phyloP scores from a whole-genome alignment of 2,888 invertebrate species.

The Flexamia atlantica region DNA sequence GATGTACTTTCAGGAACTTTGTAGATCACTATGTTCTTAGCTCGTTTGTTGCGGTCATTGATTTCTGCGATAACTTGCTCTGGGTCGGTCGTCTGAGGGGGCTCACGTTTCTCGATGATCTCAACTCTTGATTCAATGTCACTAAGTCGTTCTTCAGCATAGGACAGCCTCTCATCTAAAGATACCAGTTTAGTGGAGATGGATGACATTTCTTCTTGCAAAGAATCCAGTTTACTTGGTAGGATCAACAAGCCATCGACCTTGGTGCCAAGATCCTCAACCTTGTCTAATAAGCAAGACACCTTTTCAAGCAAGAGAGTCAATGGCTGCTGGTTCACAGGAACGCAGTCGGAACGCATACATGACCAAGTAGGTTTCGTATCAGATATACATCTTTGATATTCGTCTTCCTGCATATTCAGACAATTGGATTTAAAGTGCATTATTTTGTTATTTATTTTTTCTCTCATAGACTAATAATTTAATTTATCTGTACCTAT shows the following conservation, averaged over 20 bases:
- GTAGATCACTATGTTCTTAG: background rate
- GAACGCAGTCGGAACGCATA: background rate
- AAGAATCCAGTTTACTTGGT: background rate
- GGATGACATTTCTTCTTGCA: background rate
- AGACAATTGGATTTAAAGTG: background rate
- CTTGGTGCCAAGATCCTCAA: background rate
- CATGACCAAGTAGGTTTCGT: background rate
- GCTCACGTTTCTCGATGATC: background rate
- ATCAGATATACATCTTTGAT: background rate
- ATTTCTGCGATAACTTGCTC: constrained; percentile 4
- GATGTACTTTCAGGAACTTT: background rate
- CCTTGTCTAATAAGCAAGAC: background rate
- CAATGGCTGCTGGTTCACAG: background rate
- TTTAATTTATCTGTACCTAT: no score
- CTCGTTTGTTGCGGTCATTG: constrained; percentile 8
- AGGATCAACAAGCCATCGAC: background rate
- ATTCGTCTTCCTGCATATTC: background rate
- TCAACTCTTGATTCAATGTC: background rate
- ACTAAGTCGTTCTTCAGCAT: background rate
- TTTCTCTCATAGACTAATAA: no score
- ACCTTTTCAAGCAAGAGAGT: background rate
- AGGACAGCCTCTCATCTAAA: background rate
- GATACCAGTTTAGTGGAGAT: background rate
- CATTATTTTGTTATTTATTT: no score
- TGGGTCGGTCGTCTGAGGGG: background rate